Evolutionary conservation across 2,797 vertebrate genomes (phyloP), one percentile per base, ranked within the genome.

Genomic region (Periparus ater): DNA sequence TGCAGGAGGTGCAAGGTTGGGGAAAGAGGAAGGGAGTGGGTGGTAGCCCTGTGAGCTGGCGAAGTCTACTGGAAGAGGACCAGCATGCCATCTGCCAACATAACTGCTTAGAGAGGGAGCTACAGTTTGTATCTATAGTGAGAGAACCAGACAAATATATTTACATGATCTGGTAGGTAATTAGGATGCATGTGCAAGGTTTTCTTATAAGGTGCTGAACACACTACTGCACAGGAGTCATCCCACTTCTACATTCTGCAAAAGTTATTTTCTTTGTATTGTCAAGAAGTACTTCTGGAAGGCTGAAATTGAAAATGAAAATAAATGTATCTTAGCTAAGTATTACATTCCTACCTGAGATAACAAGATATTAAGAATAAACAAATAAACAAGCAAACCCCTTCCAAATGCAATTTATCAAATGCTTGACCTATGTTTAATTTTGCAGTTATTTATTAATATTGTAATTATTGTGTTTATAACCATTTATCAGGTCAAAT

Each of bases 51-150:
- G 60, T 50, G 60, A 94, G 68, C 75, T 92, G 81, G 88, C 72
- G 83, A 63, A 71, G 61, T 55, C 63, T 74, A 42, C 87, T 95
- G 91, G 85, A 94, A 92, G 83, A 94, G 54, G 65, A 95, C 65
- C 66, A 85, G 58, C 26, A 23, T 75, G 44, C 57, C 89, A 83
- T 91, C 90, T 91, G 84, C 75, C 78, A 76, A 51, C 42, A 44
- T 16, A 75, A 76, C 40, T 73, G 47, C 73, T 71, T 77, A 78
- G 79, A 62, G 40, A 85, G 29, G 23, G 36, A 36, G 76, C 58
- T 75, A 79, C n/a, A 38, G 22, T 70, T 78, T 91, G 45, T 63
- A 76, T 63, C 32, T 67, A 70, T 3, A 76, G n/a, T 29, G 40
- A 92, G 47, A 53, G 36, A 95, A 85, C 58, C 21, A 81, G 81